Evolutionary conservation across 2,888 invertebrate species (phyloP).

Genomic region (Drosophila tripunctata): DNA sequence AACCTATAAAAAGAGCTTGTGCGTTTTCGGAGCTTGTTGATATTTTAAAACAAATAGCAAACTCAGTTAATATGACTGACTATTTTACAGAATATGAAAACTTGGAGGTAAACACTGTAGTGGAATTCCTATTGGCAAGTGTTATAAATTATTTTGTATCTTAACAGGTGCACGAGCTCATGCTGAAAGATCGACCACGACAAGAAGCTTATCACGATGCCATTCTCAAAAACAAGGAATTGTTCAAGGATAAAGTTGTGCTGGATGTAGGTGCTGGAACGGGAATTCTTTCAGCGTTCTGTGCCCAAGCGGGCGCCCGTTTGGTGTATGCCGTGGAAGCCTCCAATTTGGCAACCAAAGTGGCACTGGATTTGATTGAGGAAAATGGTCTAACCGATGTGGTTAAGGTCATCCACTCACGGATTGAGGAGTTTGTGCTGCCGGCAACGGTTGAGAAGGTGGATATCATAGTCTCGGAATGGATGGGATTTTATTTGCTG

Average conservation of each 20-base stretch:
- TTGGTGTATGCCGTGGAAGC: constrained; percentile 95
- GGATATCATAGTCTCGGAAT: constrained; percentile 96
- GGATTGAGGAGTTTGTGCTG: constrained; percentile 86
- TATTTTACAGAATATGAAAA: constrained; percentile 91
- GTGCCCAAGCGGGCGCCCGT: constrained; percentile 94
- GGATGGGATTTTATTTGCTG: constrained; percentile 98
- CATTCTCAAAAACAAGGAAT: constrained; percentile 87
- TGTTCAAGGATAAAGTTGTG: constrained; percentile 91
- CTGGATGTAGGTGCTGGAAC: constrained; percentile 95
- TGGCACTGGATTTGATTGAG: constrained; percentile 88
- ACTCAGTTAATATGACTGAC: constrained; percentile 69
- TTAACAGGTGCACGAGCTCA: constrained; percentile 90
- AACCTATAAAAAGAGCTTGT: constrained; percentile 36
- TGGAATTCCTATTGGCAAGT: background rate
- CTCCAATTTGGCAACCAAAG: constrained; percentile 87
- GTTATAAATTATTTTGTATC: background rate
- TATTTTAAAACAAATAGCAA: background rate
- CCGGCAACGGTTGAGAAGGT: constrained; percentile 88
- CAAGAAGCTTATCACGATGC: constrained; percentile 92
- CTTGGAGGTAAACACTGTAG: constrained; percentile 87
- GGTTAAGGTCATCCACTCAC: constrained; percentile 86
- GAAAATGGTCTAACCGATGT: constrained; percentile 89
- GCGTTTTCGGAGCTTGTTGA: constrained; percentile 8
- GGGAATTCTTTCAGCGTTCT: constrained; percentile 95
- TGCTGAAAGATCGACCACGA: constrained; percentile 91